Evolutionary conservation across 2,797 vertebrate genomes (phyloP), one percentile per base, ranked within the genome.

Genomic region (Mormyrops boulengeri): DNA sequence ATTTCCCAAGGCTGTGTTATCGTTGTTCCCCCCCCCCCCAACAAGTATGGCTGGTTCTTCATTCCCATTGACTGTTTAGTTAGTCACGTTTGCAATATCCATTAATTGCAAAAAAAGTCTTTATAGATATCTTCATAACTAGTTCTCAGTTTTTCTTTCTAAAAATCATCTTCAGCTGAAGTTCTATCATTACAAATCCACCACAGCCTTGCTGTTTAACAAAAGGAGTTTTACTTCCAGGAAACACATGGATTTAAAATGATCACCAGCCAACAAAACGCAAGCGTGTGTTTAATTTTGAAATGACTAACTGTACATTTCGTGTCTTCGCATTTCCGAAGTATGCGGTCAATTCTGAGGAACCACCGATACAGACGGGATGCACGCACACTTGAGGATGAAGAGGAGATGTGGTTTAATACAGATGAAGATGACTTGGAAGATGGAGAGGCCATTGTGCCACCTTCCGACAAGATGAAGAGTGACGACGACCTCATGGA

Each of bases 371-470:
- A 98, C 88, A 96, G 98, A 19, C 97, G 99, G 73, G 99, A 99
- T 30, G 98, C 99, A 0, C 97, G 99, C 90, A 98, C 98, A 0
- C 94, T 99, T 90, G 99, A 99, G 90, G 99, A 99, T 62, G 98
- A 99, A 90, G 98, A 99, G 92, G 99, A 99, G 91, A 99, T 99
- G 98, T 99, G 99, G 99, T 99, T 99, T 93, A 99, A 99, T 92
- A 97, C 97, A 0, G 99, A 99, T 88, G 98, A 99, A 91, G 99
- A 99, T 0, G 99, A 99, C 93, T 94, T 99, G 44, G 99, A 99
- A 94, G 99, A 99, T 12, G 97, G 97, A 11, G 98, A 99, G 91
- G 96, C 98, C 6, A 97, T 99, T 47, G 97, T 99, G 90, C 97
- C 97, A 87, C 98, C 98, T 30, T 98, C 98, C 60, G 98, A 99